Evolutionary conservation across 2,888 invertebrate species (phyloP), one percentile per base, ranked within the genome.

Genomic region (Thelaira solivaga): DNA sequence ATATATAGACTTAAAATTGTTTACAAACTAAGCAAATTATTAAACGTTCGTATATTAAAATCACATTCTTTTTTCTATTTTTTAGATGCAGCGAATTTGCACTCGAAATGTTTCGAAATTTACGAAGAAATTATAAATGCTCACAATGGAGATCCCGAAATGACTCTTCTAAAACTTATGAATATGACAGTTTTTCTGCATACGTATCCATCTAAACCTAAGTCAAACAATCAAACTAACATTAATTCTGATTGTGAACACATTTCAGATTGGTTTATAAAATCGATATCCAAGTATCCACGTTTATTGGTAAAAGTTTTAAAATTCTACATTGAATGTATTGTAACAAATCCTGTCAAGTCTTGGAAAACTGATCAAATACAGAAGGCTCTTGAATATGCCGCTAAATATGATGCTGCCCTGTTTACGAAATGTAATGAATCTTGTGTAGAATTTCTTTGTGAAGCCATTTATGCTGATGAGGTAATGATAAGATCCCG

Each of bases 191-290:
- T 85, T 49, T 84, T 83, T 8, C 83, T 89, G 71, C 88, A 89
- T 53, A 83, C 85, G 2, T 85, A 84, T 36, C 75, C 84, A 4
- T 81, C 85, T 4, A 83, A 82, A 61, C 82, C 86, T 1, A 85
- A 77, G 16, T 45, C 75, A 11, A 76, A 41, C 13, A 69, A 68
- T 43, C 57, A 72, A 13, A 47, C 31, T 1, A 80, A 53, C 16
- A 61, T 67, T 39, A 71, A 59, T 18, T 79, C 82, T 47, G 82
- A 71, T 20, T 85, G 85, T 10, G 87, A 88, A 11, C 88, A 89
- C 67, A 88, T 89, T 6, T 88, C 88, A 0, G 88, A 88, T 80
- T 89, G 89, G 88, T 88, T 88, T 69, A 86, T 88, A 0, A 83
- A 84, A 51, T 83, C 85, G 0, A 85, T 89, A 20, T 84, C 81